Evolutionary conservation across 23 tunicate genomes (phyloP).

Genomic region (Pegea sp.): DNA sequence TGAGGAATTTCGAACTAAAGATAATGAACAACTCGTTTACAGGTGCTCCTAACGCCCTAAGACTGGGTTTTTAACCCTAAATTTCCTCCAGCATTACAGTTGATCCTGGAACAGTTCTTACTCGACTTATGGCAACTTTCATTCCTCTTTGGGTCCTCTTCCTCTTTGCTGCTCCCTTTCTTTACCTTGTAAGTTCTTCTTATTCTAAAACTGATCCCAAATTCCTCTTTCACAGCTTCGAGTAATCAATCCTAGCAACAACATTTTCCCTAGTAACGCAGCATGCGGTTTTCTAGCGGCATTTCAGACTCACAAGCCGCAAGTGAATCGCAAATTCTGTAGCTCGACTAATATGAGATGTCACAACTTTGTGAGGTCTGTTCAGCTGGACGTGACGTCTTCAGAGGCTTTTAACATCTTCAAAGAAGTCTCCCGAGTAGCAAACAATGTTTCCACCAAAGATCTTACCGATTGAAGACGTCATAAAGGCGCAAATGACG

Average conservation of each 20-base stretch:
- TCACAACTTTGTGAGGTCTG: too few relatives aligned
- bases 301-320: not conserved
- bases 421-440: too few relatives aligned
- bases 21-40: not conserved
- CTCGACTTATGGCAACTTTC: not conserved
- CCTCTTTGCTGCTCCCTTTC: not conserved
- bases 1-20: not conserved
- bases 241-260: not conserved
- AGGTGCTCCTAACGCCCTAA: not conserved
- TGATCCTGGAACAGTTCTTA: not conserved
- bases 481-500: too few relatives aligned
- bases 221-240: not conserved
- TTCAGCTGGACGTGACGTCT: too few relatives aligned
- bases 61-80: not conserved
- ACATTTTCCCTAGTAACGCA: not conserved
- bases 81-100: not conserved
- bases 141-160: not conserved
- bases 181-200: not conserved
- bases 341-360: too few relatives aligned
- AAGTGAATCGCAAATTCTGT: too few relatives aligned
- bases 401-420: too few relatives aligned
- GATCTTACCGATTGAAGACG: too few relatives aligned
- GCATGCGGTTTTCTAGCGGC: not conserved
- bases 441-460: too few relatives aligned
- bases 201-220: not conserved